Conservation (phyloP, 92 coral and sea anemone genomes). For the Zoanthus sociatus region DNA sequence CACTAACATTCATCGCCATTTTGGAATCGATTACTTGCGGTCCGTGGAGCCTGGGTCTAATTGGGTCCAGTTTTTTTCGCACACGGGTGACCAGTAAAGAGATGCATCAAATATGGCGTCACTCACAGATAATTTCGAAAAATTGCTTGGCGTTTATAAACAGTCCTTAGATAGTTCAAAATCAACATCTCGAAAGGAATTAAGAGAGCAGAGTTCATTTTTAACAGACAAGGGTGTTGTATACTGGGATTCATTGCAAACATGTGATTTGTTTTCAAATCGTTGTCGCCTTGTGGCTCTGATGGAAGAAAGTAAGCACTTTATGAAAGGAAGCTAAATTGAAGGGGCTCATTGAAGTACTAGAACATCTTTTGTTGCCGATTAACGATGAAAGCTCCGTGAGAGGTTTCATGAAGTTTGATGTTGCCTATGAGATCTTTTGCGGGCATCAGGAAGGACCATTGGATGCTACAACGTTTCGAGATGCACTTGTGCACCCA, state of each 20-base stretch:
- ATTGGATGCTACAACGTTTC: slow-evolving; percentile 50
- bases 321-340: slow-evolving; percentile 12
- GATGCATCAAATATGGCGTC: background rate
- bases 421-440: slow-evolving; percentile 47
- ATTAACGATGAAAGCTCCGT: slow-evolving; percentile 12
- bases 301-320: slow-evolving; percentile 35
- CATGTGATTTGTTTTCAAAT: slow-evolving; percentile 34
- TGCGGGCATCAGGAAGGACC: slow-evolving; percentile 51
- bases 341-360: slow-evolving; percentile 42
- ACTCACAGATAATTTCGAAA: background rate
- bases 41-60: slow-evolving; percentile 5
- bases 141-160: slow-evolving; percentile 5
- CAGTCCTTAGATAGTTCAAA: slow-evolving; percentile 7
- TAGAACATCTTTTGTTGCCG: slow-evolving; percentile 41
- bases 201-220: slow-evolving; percentile 27
- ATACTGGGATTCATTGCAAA: slow-evolving; percentile 31
- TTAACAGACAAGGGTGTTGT: slow-evolving; percentile 33
- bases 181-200: background rate
- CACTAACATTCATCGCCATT: background rate
- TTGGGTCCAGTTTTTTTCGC: slow-evolving; percentile 6
- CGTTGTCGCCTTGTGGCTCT: slow-evolving; percentile 24
- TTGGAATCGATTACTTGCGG: slow-evolving; percentile 2
- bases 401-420: slow-evolving; percentile 11
- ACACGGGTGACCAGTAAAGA: slow-evolving; percentile 4
- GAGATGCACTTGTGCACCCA: slow-evolving; percentile 43